A percentile compares a stretch with the other conserved stretches of the same genome.
phyloP scores from a whole-genome alignment of 2,113 vertebrate species.

The Leucosticte australis region DNA sequence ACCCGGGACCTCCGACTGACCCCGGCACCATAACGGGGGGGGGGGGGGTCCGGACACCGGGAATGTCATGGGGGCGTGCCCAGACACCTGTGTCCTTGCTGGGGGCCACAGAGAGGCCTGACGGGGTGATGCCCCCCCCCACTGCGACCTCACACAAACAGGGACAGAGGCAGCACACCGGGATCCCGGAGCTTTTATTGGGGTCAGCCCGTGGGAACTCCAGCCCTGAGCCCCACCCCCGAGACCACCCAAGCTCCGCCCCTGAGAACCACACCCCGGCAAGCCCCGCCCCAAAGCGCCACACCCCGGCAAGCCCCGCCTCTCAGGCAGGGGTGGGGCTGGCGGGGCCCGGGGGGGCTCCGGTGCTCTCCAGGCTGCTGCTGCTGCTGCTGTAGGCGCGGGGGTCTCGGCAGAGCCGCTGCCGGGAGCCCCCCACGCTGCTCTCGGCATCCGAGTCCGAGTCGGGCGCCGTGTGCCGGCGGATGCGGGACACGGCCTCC shows the following conservation, averaged over 20 bases:
- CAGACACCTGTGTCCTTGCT: not conserved
- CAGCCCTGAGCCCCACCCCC: not conserved
- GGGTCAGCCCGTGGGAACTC: not conserved
- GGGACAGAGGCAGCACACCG: not conserved
- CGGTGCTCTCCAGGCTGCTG: slow-evolving; percentile 75
- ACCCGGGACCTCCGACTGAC: not conserved
- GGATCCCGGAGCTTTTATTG: not conserved
- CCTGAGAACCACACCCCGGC: not conserved
- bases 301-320: not conserved
- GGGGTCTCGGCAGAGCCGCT: slow-evolving; percentile 29
- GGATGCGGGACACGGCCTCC: slow-evolving; percentile 87
- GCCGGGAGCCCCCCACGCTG: not conserved
- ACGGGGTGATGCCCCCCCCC: not conserved
- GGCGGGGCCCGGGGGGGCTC: slow-evolving; percentile 38
- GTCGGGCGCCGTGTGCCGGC: slow-evolving; percentile 90
- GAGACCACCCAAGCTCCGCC: not conserved
- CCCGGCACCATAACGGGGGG: not conserved
- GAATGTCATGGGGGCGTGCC: not conserved
- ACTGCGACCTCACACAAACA: not conserved
- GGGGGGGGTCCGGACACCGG: not conserved
- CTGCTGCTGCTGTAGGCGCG: slow-evolving; percentile 71
- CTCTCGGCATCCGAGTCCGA: slow-evolving; percentile 85
- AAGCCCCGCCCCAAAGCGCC: not conserved
- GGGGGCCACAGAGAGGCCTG: too few relatives aligned
- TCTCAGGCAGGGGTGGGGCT: not conserved